Base-by-base conservation (phyloP, 2,113 vertebrate species). In the Noturus placidus region DNA sequence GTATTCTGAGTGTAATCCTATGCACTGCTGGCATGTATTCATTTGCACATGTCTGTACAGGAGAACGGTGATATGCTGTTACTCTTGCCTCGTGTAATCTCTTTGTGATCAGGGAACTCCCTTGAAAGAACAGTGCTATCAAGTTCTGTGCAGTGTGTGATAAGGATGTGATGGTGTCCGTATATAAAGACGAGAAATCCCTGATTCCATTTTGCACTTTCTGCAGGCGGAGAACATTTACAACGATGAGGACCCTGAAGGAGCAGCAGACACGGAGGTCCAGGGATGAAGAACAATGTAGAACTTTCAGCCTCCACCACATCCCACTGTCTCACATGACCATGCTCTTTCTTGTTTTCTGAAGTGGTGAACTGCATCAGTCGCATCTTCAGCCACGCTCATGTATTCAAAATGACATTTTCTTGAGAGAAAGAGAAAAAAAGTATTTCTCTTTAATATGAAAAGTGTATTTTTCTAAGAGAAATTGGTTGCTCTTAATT, bases 171-270 rank as follows among this genome's bases (percentile, higher is more conserved):
- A 77, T n/a, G 2, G 2, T 20, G 14, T 19, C 42, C 14, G 17
- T 77, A 54, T 54, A 17, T 30, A 3, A 30, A 54, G 5, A 30
- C 11, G 5, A 27, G 1, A 78, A 52, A 46, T 19, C 50, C 8
- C 17, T 35, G 9, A 61, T 38, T 35, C 1, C 7, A 38, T 81
- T 61, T 33, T 81, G 30, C 30, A 38, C 27, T 35, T 14, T 57
- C 19, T 89, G n/a, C 94, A 99, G 98, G 98, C 98, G 46, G 98
- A 99, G 95, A 99, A 99, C 92, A 99, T 99, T 90, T 99, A 99
- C 90, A 99, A 99, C 3, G 98, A 99, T 67, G 97, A 99, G 94
- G 98, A 99, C 91, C 97, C 98, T 50, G 98, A 99, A 91, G 98
- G 98, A 76, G 97, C 96, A 0, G 96, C 97, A 93, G 98, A 99